Conservation (phyloP, 2,113 vertebrate genomes). For the Alligator mississippiensis region DNA sequence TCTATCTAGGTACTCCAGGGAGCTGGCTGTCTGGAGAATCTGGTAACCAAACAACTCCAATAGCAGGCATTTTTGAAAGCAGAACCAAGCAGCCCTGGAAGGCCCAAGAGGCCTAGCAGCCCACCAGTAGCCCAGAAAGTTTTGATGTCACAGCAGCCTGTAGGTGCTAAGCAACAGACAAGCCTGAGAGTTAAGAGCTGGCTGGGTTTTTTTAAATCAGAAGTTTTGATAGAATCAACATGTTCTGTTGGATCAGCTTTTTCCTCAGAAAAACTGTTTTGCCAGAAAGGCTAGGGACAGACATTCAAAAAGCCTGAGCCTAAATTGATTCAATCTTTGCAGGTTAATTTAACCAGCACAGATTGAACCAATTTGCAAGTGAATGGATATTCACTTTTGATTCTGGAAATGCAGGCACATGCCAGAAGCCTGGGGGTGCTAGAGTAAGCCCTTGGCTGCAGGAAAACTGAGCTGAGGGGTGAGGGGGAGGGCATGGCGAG, state of each 20-base stretch:
- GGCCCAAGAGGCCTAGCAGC: not conserved
- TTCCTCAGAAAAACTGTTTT: not conserved
- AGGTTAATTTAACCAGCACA: no score
- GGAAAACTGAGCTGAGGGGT: no score
- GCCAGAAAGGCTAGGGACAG: no score
- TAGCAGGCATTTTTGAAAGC: not conserved
- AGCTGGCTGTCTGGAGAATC: fast-evolving
- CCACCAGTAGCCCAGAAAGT: not conserved
- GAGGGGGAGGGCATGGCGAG: no score
- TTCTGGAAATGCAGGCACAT: no score
- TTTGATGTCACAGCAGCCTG: not conserved
- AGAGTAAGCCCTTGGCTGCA: no score
- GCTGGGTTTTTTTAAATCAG: not conserved
- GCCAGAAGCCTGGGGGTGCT: no score
- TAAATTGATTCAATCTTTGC: no score
- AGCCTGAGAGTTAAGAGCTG: not conserved
- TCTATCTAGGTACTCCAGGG: not conserved
- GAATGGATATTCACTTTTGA: no score
- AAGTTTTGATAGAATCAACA: not conserved
- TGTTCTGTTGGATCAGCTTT: not conserved
- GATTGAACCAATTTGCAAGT: no score
- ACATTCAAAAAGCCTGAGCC: no score
- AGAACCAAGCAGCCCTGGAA: not conserved
- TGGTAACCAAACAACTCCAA: not conserved
- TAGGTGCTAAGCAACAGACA: not conserved